Base-by-base conservation (phyloP, 2,113 vertebrate species). In the Coptodon bakossiorum region DNA sequence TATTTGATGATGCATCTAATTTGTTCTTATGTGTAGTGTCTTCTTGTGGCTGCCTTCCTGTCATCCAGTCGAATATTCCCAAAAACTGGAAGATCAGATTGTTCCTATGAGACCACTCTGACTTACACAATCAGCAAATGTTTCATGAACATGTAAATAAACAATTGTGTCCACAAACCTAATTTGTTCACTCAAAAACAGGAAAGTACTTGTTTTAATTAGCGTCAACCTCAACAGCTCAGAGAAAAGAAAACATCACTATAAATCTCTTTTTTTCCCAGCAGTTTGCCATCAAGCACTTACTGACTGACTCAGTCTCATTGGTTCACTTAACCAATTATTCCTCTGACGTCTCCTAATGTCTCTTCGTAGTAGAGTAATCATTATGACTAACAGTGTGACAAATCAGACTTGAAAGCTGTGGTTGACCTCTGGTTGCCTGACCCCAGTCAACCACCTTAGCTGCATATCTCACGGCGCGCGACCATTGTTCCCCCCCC, bases 371-470 rank as follows among this genome's bases (percentile, higher is more conserved):
- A 50, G 59, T 3, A 1, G 3, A 13, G 3, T 82, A 90, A 91
- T 91, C 5, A 16, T 88, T 24, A 43, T 89, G 92, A 87, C 78
- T 82, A 90, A 91, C 68, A 2, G 22, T 87, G 83, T 57, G 83
- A 88, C 90, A 86, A 88, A 94, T 93, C 85, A 34, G 85, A 92
- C 82, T 43, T 68, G 81, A 91, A 82, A 84, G 85, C 73, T 81
- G 90, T 34, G 59, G 89, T 63, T 48, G 88, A 87, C 80, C 88
- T 57, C 6, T 9, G 52, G 81, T 71, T 31, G 59, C 34, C 22
- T 76, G 78, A 94, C 81, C 80, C 68, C 81, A 13, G 40, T 43
- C 38, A 29, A 48, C 53, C 81, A 43, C 56, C 59, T 73, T 31
- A 7, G 81, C 88, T 17, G 80, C 31, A 76, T 31, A 52, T 86